Conservation (phyloP, 2,888 invertebrate genomes). For the Allygus modestus region DNA sequence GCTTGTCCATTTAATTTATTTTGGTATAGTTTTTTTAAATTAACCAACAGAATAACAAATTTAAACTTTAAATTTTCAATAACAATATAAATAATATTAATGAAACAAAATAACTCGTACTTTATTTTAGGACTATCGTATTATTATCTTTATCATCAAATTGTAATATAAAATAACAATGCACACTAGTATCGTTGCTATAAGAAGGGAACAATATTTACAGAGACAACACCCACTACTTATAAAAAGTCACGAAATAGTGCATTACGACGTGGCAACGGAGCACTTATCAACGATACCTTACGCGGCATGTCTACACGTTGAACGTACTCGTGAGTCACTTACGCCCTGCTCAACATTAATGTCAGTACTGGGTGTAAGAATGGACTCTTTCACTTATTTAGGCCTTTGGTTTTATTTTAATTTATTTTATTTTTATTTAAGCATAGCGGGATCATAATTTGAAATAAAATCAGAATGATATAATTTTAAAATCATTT, state of each 20-base stretch:
- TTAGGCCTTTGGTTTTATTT: too few relatives aligned
- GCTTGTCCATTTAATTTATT: slow-evolving; percentile 27
- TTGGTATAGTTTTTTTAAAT: neutral
- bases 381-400: too few relatives aligned
- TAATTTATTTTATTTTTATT: too few relatives aligned
- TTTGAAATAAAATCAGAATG: too few relatives aligned
- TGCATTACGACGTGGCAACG: too few relatives aligned
- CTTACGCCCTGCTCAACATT: too few relatives aligned
- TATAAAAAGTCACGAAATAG: neutral
- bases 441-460: too few relatives aligned
- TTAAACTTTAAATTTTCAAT: neutral
- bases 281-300: too few relatives aligned
- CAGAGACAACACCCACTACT: slow-evolving; percentile 40
- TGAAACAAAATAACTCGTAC: neutral
- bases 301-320: too few relatives aligned
- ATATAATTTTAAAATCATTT: too few relatives aligned
- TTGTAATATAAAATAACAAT: slow-evolving; percentile 59
- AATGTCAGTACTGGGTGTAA: too few relatives aligned
- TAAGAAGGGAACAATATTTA: slow-evolving; percentile 58
- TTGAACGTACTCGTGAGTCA: too few relatives aligned
- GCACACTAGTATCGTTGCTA: slow-evolving; percentile 57
- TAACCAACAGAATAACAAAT: neutral
- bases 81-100: neutral
- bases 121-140: slow-evolving; percentile 29
- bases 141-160: slow-evolving; percentile 59